Evolutionary conservation across 2,888 invertebrate genomes (phyloP).

Genomic region (Acrobasis suavella): DNA sequence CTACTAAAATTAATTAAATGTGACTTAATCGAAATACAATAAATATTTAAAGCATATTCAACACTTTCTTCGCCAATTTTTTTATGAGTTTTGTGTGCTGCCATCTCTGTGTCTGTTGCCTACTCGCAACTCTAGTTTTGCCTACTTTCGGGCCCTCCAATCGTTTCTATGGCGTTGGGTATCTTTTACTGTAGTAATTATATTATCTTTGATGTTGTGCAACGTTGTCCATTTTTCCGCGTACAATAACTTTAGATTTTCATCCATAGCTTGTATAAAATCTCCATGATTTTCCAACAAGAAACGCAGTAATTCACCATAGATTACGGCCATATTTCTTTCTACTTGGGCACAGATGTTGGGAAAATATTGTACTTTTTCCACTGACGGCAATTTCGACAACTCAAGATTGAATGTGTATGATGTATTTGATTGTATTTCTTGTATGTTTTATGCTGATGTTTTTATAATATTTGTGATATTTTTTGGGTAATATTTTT

Average conservation of each 20-base stretch:
- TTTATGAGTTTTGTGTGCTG: too few relatives aligned
- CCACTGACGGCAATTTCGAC: background rate
- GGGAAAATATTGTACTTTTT: conserved; percentile 10
- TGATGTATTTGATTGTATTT: background rate
- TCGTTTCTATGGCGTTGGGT: too few relatives aligned
- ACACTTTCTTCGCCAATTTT: too few relatives aligned
- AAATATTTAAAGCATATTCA: too few relatives aligned
- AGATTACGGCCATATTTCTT: conserved; percentile 17
- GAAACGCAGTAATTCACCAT: background rate
- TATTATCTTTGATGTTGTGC: too few relatives aligned
- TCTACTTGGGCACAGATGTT: conserved; percentile 9
- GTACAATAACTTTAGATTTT: background rate
- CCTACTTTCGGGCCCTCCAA: too few relatives aligned
- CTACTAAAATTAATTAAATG: too few relatives aligned
- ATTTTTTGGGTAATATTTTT: background rate
- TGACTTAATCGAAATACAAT: too few relatives aligned
- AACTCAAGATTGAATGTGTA: background rate
- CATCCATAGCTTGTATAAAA: background rate
- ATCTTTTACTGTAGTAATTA: too few relatives aligned
- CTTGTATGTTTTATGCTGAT: background rate
- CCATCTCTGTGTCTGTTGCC: too few relatives aligned
- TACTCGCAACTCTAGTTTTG: too few relatives aligned
- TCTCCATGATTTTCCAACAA: conserved; percentile 2
- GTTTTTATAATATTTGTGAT: background rate
- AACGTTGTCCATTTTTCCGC: too few relatives aligned